Conservation (phyloP, 1,140 invertebrate species). For the fruit fly (Drosophila melanogaster) region Release_6_plus_ISO1_MT NT_033777.3:27994001-27994500, state of each 20-base stretch:
- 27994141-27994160: slow-evolving; percentile 77
- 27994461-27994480: slow-evolving; percentile 32
- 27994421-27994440: slow-evolving; percentile 81
- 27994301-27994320: slow-evolving; percentile 58
- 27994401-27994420: slow-evolving; percentile 46
- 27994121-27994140: slow-evolving; percentile 75
- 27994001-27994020: slow-evolving; percentile 63
- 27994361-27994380: slow-evolving; percentile 29
- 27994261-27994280: slow-evolving; percentile 11
- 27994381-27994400: slow-evolving; percentile 20
- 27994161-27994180: slow-evolving; percentile 17
- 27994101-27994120: slow-evolving; percentile 80
- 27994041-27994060: slow-evolving; percentile 37
- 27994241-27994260: slow-evolving; percentile 53
- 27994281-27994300: slow-evolving; percentile 39
- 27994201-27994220: slow-evolving; percentile 6
- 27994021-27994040: slow-evolving; percentile 36
- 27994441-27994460: slow-evolving; percentile 76
- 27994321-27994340: slow-evolving; percentile 67
- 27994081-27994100: slow-evolving; percentile 56
- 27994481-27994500: slow-evolving; percentile 14
- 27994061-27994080: slow-evolving; percentile 41
- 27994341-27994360: slow-evolving; percentile 61
- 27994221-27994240: slow-evolving; percentile 23
- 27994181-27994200: slow-evolving; percentile 3